Evolutionary conservation across 2,888 invertebrate species (phyloP).

Genomic region (Chymomyza fuscimana): DNA sequence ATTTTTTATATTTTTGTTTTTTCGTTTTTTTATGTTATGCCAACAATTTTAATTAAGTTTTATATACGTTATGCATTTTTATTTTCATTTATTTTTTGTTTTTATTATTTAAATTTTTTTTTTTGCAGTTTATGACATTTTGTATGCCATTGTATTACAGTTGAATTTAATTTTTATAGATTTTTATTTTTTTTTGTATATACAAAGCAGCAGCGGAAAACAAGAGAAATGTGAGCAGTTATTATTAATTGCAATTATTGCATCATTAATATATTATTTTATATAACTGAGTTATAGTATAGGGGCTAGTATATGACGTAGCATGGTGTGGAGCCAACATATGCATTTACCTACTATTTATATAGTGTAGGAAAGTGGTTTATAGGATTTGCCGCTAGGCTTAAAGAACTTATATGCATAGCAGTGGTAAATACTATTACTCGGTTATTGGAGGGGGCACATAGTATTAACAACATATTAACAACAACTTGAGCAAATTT

Average conservation of each 20-base stretch:
- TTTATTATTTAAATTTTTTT: constrained; percentile 8
- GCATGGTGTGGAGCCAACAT: neutral
- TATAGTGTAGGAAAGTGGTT: too few species aligned
- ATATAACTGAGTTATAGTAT: neutral
- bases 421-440: too few species aligned
- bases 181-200: neutral
- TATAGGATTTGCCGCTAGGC: too few species aligned
- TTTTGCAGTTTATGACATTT: constrained; percentile 1
- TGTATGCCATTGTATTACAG: neutral
- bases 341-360: too few species aligned
- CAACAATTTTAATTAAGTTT: constrained; percentile 22
- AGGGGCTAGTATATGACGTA: neutral
- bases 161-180: neutral
- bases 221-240: constrained; percentile 63
- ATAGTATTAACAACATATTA: neutral
- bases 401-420: too few species aligned
- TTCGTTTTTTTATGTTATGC: neutral
- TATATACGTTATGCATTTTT: constrained; percentile 14
- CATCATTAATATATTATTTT: constrained; percentile 39
- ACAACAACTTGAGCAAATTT: too few species aligned
- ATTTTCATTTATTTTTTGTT: constrained; percentile 11
- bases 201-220: constrained; percentile 23
- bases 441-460: too few species aligned
- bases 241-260: constrained; percentile 48
- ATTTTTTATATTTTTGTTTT: constrained; percentile 21